Percentiles rank a stretch among this genome's conserved stretches.
Conservation (phyloP, 1,140 invertebrate genomes). For the Bombus terrestris region DNA sequence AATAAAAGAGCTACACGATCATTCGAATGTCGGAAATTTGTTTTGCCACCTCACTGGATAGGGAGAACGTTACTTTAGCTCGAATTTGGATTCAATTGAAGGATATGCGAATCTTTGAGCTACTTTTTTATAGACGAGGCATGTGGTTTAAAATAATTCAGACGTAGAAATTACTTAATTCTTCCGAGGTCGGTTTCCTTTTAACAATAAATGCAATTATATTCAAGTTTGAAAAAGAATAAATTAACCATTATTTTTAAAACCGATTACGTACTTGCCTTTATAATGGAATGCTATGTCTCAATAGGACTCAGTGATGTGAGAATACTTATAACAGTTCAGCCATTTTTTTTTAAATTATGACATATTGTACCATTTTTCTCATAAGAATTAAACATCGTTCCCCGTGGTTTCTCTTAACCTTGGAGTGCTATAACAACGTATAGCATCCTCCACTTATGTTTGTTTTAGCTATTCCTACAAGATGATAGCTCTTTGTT, state of each 20-base stretch:
- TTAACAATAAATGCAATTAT: too few species aligned
- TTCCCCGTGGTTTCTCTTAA: background rate
- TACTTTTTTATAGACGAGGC: background rate
- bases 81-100: background rate
- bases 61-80: too few species aligned
- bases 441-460: background rate
- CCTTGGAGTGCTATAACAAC: background rate
- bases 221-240: too few species aligned
- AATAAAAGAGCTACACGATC: slow-evolving; percentile 50
- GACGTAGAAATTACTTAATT: too few species aligned
- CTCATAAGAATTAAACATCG: background rate
- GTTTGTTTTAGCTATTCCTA: background rate
- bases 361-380: background rate
- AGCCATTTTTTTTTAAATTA: background rate
- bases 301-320: too few species aligned
- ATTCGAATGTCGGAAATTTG: slow-evolving; percentile 46
- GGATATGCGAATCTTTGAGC: background rate
- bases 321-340: too few species aligned
- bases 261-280: too few species aligned
- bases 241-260: too few species aligned
- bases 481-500: background rate
- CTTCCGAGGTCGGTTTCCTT: background rate
- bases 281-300: too few species aligned
- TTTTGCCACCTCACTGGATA: background rate
- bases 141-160: background rate